These are phyloP conservation scores for Caenorhabditis virilis DNA, from an alignment of 2,888 invertebrate species.

Conservation along the genomic window DNA sequence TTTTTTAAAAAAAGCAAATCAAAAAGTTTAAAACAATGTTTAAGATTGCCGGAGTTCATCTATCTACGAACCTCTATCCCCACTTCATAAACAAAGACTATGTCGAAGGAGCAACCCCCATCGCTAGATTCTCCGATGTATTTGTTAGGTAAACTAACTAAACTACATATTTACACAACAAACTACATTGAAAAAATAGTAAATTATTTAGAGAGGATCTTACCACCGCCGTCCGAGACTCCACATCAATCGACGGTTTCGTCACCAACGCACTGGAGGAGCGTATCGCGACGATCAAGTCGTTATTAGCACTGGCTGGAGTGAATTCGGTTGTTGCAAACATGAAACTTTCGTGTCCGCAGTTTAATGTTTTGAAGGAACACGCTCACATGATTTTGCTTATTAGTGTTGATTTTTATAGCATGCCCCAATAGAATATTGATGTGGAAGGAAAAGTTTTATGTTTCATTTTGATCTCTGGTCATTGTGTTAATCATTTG, in stretches of 20 bases:
- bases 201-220: constrained; percentile 36
- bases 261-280: constrained; percentile 41
- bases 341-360: constrained; percentile 36
- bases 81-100: constrained; percentile 36
- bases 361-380: constrained; percentile 47
- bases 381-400: constrained; percentile 48
- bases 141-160: constrained; percentile 40
- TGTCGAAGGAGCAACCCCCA: constrained; percentile 17
- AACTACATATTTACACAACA: no score
- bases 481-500: no score
- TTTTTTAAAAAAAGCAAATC: not conserved
- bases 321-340: constrained; percentile 28
- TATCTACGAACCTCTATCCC: constrained; percentile 28
- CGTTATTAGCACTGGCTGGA: constrained; percentile 26
- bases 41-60: constrained; percentile 46
- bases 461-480: no score
- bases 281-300: constrained; percentile 27
- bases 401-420: constrained; percentile 37
- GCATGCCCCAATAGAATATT: constrained; percentile 8
- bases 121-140: constrained; percentile 43
- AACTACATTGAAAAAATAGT: no score
- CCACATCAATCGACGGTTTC: constrained; percentile 44
- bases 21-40: not conserved
- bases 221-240: constrained; percentile 39
- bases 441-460: no score